A percentile compares a stretch with the other conserved stretches of the same genome.
Conservation (phyloP, 2,888 invertebrate species). For the Argynnis bischoffii region DNA sequence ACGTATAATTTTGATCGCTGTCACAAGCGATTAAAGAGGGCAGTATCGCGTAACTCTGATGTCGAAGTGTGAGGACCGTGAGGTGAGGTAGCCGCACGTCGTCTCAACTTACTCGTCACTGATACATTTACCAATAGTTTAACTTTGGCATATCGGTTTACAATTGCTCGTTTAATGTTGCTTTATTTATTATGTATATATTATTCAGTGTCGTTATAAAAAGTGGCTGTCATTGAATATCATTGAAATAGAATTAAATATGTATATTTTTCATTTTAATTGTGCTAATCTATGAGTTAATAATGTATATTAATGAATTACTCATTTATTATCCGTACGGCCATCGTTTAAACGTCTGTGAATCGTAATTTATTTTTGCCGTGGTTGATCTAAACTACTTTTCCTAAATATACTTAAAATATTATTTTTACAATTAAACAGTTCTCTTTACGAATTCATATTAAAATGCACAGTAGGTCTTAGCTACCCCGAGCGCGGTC, state of each 20-base stretch:
- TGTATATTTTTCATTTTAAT: not conserved
- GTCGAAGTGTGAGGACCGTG: conserved; percentile 52
- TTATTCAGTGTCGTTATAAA: conserved; percentile 11
- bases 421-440: no score
- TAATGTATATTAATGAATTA: no score
- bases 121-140: conserved; percentile 80
- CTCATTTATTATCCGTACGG: no score
- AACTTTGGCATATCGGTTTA: conserved; percentile 72
- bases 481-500: conserved; percentile 29
- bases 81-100: conserved; percentile 62
- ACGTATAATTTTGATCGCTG: conserved; percentile 35
- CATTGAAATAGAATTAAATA: conserved; percentile 5
- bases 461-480: not conserved
- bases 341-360: no score
- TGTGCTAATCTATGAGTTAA: no score
- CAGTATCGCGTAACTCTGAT: conserved; percentile 33
- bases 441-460: not conserved
- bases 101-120: conserved; percentile 69
- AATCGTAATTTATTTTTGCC: no score
- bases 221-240: not conserved
- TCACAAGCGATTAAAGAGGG: conserved; percentile 36
- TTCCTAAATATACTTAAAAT: not conserved
- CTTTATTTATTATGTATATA: conserved; percentile 49
- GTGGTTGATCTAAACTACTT: no score
- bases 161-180: conserved; percentile 61